phyloP scores from a whole-genome alignment of 1,140 invertebrate species.

The Parapsyche elsis region DNA sequence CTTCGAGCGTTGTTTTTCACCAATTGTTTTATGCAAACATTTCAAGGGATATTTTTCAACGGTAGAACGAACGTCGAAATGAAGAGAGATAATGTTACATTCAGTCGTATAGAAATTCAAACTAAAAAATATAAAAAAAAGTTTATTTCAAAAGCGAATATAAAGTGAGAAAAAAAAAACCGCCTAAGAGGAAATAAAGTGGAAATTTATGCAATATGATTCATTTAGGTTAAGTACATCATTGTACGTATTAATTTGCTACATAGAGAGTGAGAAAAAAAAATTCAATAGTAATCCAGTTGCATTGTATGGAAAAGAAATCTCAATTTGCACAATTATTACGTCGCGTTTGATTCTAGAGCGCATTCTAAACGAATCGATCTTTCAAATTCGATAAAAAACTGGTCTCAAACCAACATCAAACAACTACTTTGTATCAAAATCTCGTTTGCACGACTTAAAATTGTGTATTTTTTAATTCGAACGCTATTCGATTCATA shows the following conservation, averaged over 20 bases:
- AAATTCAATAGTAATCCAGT: neutral
- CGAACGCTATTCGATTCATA: too few relatives aligned
- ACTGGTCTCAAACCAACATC: slow-evolving; percentile 11
- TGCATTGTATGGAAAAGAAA: slow-evolving; percentile 2
- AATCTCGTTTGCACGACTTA: too few relatives aligned
- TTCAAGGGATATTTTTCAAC: neutral
- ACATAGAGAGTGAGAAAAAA: neutral
- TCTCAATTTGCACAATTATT: slow-evolving; percentile 30
- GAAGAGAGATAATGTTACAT: slow-evolving; percentile 4
- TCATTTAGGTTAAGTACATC: too few relatives aligned
- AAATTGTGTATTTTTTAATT: too few relatives aligned
- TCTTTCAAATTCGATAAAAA: neutral
- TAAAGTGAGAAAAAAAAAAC: too few relatives aligned
- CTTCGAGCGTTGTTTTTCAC: neutral
- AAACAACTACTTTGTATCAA: neutral
- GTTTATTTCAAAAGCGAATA: too few relatives aligned
- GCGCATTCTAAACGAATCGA: neutral
- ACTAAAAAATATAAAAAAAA: too few relatives aligned
- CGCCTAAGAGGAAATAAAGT: too few relatives aligned
- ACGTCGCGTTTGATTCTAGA: slow-evolving; percentile 7
- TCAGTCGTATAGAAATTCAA: too few relatives aligned
- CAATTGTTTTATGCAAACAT: slow-evolving; percentile 1
- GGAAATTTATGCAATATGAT: too few relatives aligned
- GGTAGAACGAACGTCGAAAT: neutral
- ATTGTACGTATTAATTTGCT: neutral